Evolutionary conservation across 2,113 vertebrate species (phyloP).

Genomic region (Platysteira castanea): DNA sequence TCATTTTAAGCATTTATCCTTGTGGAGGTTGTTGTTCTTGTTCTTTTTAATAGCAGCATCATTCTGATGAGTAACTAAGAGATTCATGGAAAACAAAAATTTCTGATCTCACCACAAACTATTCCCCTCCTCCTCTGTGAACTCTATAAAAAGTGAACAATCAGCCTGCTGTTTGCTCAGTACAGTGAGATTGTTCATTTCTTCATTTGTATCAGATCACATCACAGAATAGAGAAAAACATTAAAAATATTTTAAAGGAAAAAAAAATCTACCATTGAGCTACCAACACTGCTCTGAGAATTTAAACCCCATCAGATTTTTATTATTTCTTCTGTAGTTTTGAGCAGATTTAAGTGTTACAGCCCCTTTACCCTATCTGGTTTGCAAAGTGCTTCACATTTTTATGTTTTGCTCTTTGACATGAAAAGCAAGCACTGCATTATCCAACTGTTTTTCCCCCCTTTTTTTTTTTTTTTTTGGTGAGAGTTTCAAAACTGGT

Average conservation of each 20-base stretch:
- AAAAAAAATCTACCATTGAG: not conserved
- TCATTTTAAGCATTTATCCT: not conserved
- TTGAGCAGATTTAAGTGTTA: not conserved
- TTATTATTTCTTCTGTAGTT: not conserved
- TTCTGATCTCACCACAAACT: conserved; percentile 19
- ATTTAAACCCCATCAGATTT: not conserved
- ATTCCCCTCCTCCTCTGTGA: not conserved
- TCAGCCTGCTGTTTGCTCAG: conserved; percentile 5
- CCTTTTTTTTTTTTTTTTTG: not conserved
- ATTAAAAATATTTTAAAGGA: not conserved
- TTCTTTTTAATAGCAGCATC: not conserved
- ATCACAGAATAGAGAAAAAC: not conserved
- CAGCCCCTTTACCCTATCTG: not conserved
- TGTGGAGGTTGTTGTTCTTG: not conserved
- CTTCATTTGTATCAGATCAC: not conserved
- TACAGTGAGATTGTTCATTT: not conserved
- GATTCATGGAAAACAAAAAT: not conserved
- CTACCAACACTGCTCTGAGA: not conserved
- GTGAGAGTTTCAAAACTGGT: not conserved
- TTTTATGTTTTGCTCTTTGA: not conserved
- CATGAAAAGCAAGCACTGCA: not conserved
- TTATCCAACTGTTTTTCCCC: not conserved
- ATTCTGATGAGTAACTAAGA: not conserved
- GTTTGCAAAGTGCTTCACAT: not conserved
- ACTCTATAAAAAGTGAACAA: not conserved